Evolutionary conservation across 1,140 invertebrate genomes (phyloP), one percentile per base, ranked within the genome.

Genomic region (Brachionus calyciflorus): DNA sequence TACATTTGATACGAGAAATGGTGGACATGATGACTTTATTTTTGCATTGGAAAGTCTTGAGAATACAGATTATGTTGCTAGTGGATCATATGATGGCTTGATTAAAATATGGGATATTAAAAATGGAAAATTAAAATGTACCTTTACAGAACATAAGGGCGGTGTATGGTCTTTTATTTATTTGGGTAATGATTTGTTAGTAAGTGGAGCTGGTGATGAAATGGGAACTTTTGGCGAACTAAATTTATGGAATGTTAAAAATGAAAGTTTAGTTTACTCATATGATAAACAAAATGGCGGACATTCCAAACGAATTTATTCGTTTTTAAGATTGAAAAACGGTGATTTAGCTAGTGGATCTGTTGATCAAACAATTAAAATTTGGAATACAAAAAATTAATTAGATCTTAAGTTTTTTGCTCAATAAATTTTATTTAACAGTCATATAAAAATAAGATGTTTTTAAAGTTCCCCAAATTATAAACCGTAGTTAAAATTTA

Each of bases 41-140:
- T 57, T 28, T 57, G 10, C 6, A 9, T n/a, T 57, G 53, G n/a
- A 9, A 28, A 24, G 4, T 10, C n/a, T 57, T 9, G 53, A 57
- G 6, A 14, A 57, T 57, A 10, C 21, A 10, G 17, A 93, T 57
- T 57, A 28, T 57, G 17, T 57, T 57, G 53, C 30, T 6, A 19
- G 7, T 19, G 53, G 4, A n/a, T 57, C 53, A 21, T 3, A 9
- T 12, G 53, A 57, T 21, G 3, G 21, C 2, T 3, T 3, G 17
- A 21, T 57, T 57, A 57, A 57, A 57, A 33, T 57, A 57, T 57
- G 30, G 24, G 53, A 57, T 33, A 3, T 57, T 19, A 33, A 9
- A 28, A 24, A 28, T n/a, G 53, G 53, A 3, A 28, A n/a, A 33
- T n/a, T 57, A 28, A 21, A 7, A n/a, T 6, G 7, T 2, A 28